Conservation (phyloP, 2,113 vertebrate genomes). For the Sceloporus tristichus region DNA sequence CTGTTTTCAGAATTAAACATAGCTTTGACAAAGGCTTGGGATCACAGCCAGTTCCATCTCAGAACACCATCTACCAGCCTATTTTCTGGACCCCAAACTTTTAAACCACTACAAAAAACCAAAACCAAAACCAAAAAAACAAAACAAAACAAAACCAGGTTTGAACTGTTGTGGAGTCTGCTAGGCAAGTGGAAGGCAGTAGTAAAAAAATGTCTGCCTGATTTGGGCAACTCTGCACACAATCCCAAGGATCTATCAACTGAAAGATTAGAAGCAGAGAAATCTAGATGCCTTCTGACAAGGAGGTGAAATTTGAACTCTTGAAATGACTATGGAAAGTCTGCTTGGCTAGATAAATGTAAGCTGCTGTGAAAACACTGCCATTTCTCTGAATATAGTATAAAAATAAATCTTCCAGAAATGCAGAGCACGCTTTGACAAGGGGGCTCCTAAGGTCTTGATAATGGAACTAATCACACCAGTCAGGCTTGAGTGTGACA, state of each 20-base stretch:
- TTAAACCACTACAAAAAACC: neutral
- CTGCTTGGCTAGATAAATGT: neutral
- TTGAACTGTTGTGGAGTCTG: neutral
- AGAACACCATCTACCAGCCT: neutral
- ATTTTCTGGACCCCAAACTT: neutral
- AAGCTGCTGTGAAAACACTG: neutral
- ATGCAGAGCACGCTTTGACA: slow-evolving; percentile 27
- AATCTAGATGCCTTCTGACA: neutral
- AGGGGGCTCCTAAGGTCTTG: slow-evolving; percentile 38
- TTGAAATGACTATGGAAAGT: neutral
- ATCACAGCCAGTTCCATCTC: too few species aligned
- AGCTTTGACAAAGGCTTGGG: too few species aligned
- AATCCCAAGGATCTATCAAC: neutral
- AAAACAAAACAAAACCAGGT: neutral
- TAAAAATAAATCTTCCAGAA: slow-evolving; percentile 44
- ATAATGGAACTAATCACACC: slow-evolving; percentile 54
- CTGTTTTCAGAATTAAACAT: too few species aligned
- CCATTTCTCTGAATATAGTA: slow-evolving; percentile 7
- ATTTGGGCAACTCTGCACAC: neutral
- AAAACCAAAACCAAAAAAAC: neutral
- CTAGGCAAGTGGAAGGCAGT: neutral
- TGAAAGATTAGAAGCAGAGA: neutral
- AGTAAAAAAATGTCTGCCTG: neutral
- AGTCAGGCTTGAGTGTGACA: slow-evolving; percentile 45
- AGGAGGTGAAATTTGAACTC: neutral